Base-by-base conservation (phyloP, 2,113 vertebrate species). In the Verasper variegatus region DNA sequence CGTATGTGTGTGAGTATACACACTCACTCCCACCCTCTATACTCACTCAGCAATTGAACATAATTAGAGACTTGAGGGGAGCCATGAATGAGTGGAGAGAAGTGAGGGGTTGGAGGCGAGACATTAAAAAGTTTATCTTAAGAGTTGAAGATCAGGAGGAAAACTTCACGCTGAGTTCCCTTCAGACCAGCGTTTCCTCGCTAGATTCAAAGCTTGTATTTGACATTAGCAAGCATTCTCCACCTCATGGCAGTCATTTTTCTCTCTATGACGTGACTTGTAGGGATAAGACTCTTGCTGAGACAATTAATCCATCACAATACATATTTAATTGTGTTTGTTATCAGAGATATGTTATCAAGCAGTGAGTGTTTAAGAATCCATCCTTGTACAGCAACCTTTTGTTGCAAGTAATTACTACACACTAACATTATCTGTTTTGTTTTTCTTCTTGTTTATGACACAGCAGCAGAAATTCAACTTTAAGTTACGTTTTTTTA, bases 1-100 rank as follows among this genome's bases (percentile, higher is more conserved):
- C 83, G 76, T 76, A 75, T 35, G 67, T 40, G 54, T 69, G 54
- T 27, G 80, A 81, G 84, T 60, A 76, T 60, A 83, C 80, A 85
- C 79, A 85, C 20, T 9, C 86, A 83, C 86, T 75, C 84, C 82
- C 89, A 90, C 88, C 85, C 87, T 84, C 86, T 85, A 77, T 73
- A 84, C 82, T 82, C 82, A 79, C 76, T 81, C 85, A 66, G 86
- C 78, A 58, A 84, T 77, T 51, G 80, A 81, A 84, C 86, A 89
- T 92, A 92, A 93, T 93, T 91, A 93, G 72, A 93, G 91, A 89
- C 45, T 88, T 76, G 80, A 88, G 80, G 57, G 67, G 78, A 70
- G 83, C 85, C 57, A 74, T 87, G 86, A 88, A 83, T 80, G 90
- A 91, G 87, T 35, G 80, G 71, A 76, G 78, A 78, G 80, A 69